Base-by-base conservation (phyloP, 2,113 vertebrate species). In the Cichladusa arquata region DNA sequence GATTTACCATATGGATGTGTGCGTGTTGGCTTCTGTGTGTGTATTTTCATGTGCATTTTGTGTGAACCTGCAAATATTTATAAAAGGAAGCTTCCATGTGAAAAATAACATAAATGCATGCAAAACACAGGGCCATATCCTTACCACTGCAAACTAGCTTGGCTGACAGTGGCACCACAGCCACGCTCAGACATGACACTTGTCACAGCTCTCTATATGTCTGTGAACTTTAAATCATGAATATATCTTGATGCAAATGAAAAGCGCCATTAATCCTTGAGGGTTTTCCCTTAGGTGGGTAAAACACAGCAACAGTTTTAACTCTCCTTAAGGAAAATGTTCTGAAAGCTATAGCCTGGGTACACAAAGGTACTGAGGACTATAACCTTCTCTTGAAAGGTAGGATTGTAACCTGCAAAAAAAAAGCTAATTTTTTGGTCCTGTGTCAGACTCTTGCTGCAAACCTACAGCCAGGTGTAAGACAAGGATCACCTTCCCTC, bases 221-320 rank as follows among this genome's bases (percentile, higher is more conserved):
- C 82, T 74, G 65, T 93, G 85, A 94, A 81, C 83, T 92, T 95
- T 94, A 84, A 88, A 81, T 83, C 5, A 3, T 64, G 64, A 81
- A 40, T 83, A 73, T 19, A 70, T 24, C 0, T 0, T 11, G 31
- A 81, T 48, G 65, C 36, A 92, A 94, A 81, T 71, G 57, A 88
- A 88, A 86, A 88, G 50, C 22, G 19, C 65, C 5, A 0, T 76
- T 96, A 94, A 81, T 79, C 51, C 20, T 42, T 71, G 60, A 81
- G 51, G n/a, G n/a, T 64, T 86, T 93, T 81, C 19, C 20, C 66
- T 90, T 34, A 81, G 25, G 34, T 61, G 28, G 12, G 20, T 69
- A 83, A 86, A 60, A 36, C 10, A 42, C 6, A 26, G 66, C 44
- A 38, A 66, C 9, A 22, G 14, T 88, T 77, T 61, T 62, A 28